Conservation (phyloP, 2,888 invertebrate genomes). For the Coleophora flavipennella region DNA sequence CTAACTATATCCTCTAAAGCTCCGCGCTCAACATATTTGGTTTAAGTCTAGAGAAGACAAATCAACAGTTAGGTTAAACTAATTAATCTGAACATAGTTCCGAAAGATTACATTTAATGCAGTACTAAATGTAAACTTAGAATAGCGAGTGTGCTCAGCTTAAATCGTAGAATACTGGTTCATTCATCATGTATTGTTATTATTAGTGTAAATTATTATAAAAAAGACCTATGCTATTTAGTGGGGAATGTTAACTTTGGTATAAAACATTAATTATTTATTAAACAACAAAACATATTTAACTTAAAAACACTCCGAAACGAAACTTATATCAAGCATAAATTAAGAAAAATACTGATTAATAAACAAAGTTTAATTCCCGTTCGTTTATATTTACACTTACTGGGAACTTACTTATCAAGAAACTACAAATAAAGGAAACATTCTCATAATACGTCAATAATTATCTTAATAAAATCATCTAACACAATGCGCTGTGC, state of each 20-base stretch:
- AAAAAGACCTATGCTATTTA: slow-evolving; percentile 61
- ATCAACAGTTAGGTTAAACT: slow-evolving; percentile 40
- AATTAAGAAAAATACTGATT: slow-evolving; percentile 70
- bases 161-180: slow-evolving; percentile 45
- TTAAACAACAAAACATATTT: slow-evolving; percentile 68
- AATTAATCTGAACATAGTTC: slow-evolving; percentile 48
- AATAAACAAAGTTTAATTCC: slow-evolving; percentile 51
- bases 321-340: slow-evolving; percentile 63
- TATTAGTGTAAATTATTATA: slow-evolving; percentile 26
- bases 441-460: background rate
- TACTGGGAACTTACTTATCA: slow-evolving; percentile 36
- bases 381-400: slow-evolving; percentile 60
- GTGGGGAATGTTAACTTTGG: slow-evolving; percentile 84
- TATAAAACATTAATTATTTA: slow-evolving; percentile 73
- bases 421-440: slow-evolving; percentile 1
- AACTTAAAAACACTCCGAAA: slow-evolving; percentile 62
- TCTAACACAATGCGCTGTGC: slow-evolving; percentile 20
- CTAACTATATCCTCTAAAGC: slow-evolving; percentile 64
- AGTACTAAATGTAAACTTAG: slow-evolving; percentile 57
- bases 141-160: slow-evolving; percentile 37
- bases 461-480: slow-evolving; percentile 1
- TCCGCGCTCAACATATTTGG: slow-evolving; percentile 69
- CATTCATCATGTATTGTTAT: slow-evolving; percentile 20
- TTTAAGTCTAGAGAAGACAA: slow-evolving; percentile 67
- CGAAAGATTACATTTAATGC: slow-evolving; percentile 55